A percentile compares a stretch with the other conserved stretches of the same genome.
Evolutionary conservation across 1,140 invertebrate genomes (phyloP).

Genomic region (Tribolium castaneum): DNA sequence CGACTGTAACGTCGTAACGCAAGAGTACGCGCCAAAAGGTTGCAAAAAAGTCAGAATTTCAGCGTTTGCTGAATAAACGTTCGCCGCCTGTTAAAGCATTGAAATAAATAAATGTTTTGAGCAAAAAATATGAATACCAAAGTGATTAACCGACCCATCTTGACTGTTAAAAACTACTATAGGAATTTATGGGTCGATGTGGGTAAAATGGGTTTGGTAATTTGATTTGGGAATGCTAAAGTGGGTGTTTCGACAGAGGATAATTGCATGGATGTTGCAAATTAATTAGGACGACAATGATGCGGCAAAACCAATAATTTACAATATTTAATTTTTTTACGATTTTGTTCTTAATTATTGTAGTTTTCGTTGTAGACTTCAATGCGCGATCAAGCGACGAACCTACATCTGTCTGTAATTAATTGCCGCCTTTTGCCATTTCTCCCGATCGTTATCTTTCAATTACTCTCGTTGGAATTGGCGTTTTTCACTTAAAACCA

Average conservation of each 20-base stretch:
- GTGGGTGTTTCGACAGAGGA: background rate
- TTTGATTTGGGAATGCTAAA: background rate
- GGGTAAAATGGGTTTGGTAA: background rate
- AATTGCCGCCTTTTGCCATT: background rate
- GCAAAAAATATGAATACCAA: background rate
- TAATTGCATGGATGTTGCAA: background rate
- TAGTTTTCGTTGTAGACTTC: background rate
- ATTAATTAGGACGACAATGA: background rate
- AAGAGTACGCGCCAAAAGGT: background rate
- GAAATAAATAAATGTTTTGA: background rate
- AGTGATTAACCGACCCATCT: no score
- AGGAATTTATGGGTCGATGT: background rate
- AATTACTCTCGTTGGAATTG: background rate
- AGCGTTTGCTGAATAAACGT: background rate
- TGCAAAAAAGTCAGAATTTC: background rate
- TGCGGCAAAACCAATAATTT: no score
- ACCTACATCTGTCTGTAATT: background rate
- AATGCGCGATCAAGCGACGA: background rate
- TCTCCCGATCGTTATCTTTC: background rate
- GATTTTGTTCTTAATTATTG: background rate
- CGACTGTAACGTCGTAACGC: background rate
- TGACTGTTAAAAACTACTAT: background rate
- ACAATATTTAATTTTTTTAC: no score
- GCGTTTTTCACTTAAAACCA: background rate
- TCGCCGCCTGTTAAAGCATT: background rate